Percentiles rank a stretch among this genome's conserved stretches.
These are phyloP conservation scores for Cavia aperea DNA, from an alignment of 2,113 vertebrate genomes.

Conservation along the genomic window DNA sequence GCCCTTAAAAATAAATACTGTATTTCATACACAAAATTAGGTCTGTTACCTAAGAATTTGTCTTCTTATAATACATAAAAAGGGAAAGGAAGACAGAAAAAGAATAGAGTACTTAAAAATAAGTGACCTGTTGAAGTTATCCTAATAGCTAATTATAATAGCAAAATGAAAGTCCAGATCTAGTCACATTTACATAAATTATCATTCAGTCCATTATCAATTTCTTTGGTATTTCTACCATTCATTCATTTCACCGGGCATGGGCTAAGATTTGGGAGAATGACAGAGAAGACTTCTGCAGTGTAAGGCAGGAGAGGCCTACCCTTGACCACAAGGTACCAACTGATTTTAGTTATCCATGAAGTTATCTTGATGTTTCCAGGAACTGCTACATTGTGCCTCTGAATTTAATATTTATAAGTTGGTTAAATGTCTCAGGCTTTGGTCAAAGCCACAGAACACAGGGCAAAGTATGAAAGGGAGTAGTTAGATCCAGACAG, in stretches of 20 bases:
- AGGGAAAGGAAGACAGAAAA: not conserved
- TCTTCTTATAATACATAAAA: not conserved
- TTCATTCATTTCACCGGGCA: not conserved
- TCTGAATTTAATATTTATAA: slow-evolving; percentile 28
- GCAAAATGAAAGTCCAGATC: slow-evolving; percentile 12
- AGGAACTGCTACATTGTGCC: not conserved
- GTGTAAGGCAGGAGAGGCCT: not conserved
- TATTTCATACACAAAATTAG: not conserved
- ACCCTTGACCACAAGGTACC: not conserved
- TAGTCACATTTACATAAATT: not conserved
- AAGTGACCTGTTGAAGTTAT: not conserved
- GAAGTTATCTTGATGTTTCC: not conserved
- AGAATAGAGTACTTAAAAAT: not conserved
- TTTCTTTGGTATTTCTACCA: not conserved
- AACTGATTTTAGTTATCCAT: not conserved
- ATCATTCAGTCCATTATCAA: not conserved
- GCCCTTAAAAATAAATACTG: not conserved
- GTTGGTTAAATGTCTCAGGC: not conserved
- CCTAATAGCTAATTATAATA: not conserved
- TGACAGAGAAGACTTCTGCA: not conserved
- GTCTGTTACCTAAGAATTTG: not conserved
- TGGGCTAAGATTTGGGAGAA: not conserved
- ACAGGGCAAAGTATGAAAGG: slow-evolving; percentile 32
- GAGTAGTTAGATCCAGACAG: slow-evolving; percentile 39
- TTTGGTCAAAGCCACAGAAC: not conserved